phyloP scores from a whole-genome alignment of 2,113 vertebrate species.

The Chitala chitala region DNA sequence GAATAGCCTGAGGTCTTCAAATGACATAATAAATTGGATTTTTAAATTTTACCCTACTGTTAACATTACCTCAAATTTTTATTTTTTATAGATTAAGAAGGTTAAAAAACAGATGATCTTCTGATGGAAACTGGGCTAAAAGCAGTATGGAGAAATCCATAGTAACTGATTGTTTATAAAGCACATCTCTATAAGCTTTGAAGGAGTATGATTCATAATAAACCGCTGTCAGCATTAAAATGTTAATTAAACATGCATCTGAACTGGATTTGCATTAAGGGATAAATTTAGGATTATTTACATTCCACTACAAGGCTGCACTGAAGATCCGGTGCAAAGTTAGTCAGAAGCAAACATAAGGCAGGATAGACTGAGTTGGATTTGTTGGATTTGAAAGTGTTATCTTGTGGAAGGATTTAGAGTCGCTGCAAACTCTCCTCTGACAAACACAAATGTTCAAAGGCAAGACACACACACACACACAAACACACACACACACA shows the following conservation, averaged over 20 bases:
- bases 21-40: background rate
- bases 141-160: conserved; percentile 19
- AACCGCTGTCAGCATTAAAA: conserved; percentile 20
- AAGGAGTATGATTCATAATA: conserved; percentile 12
- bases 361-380: background rate
- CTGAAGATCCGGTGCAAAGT: background rate
- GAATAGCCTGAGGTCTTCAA: background rate
- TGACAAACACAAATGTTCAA: no score
- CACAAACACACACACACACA: no score
- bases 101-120: background rate
- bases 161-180: conserved; percentile 25
- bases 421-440: background rate
- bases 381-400: no score
- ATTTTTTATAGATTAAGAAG: background rate
- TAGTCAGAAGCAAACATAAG: background rate
- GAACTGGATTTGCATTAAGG: background rate
- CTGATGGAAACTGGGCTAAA: background rate
- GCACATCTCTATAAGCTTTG: background rate
- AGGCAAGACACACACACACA: no score
- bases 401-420: background rate
- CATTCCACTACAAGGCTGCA: background rate
- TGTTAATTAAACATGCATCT: conserved; percentile 15
- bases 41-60: background rate
- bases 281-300: background rate
- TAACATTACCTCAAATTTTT: background rate